Base-by-base conservation (phyloP, 1,140 invertebrate species). In the Trachelipus rathkii region DNA sequence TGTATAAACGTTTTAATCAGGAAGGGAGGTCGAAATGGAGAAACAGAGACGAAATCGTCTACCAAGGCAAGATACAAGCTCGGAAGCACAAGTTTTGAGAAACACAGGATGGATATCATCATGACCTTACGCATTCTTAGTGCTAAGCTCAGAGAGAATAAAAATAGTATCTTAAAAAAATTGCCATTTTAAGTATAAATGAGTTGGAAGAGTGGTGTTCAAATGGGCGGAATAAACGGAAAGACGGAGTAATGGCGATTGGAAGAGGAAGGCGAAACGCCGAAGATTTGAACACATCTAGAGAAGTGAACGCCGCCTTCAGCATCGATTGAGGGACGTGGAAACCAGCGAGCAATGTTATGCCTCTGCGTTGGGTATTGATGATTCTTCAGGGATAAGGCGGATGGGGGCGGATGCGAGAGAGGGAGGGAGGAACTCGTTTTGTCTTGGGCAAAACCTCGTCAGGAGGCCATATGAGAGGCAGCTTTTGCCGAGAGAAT, bases 231-330 rank as follows among this genome's bases (percentile, higher is more conserved):
- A 24, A 66, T 66, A 66, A 33, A 70, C 19, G 21, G 11, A 70
- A 70, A 33, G 43, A 50, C 21, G 10, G 44, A 73, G 19, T n/a
- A 73, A 60, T 19, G 13, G 43, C 21, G 72, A 46, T 73, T 50
- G 50, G 72, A 50, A 50, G 23, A n/a, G n/a, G n/a, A n/a, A 73
- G 46, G 21, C 72, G 19, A 73, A 45, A 19, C n/a, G 71, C 19
- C 44, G n/a, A 43, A 43, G 23, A 21, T 10, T 73, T 21, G 23
- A 24, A 24, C 72, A 33, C n/a, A n/a, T 19, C 44, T 44, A 53
- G 13, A 21, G 72, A 21, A 50, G n/a, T n/a, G 10, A 33, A 53
- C 44, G 46, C 23, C 44, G 46, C 23, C 44, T 21, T 53, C 44
- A 24, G 50, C 44, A 53, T 21, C 44, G 72, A 60, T 44, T 60